Conservation (phyloP, 1,140 invertebrate genomes). For the Cherax quadricarinatus region DNA sequence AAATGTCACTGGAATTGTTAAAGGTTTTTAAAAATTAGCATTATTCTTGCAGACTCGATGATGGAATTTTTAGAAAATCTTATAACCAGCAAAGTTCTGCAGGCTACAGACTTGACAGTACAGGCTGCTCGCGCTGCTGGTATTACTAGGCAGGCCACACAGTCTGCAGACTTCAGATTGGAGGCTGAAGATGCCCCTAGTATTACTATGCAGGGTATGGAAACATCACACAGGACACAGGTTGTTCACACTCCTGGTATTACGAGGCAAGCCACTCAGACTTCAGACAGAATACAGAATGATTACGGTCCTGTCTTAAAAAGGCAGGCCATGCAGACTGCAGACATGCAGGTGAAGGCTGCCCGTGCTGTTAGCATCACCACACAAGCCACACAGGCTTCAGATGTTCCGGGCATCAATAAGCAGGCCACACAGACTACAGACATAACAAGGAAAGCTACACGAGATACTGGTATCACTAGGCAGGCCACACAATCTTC, state of each 20-base stretch:
- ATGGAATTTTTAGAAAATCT: conserved; percentile 20
- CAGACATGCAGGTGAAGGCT: no score
- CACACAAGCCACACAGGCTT: no score
- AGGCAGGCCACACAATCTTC: not conserved
- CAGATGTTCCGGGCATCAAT: no score
- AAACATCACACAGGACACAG: not conserved
- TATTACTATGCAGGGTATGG: not conserved
- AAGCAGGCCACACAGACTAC: not conserved
- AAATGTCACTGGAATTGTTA: no score
- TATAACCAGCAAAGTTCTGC: not conserved
- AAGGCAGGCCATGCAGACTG: no score
- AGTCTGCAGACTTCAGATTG: no score
- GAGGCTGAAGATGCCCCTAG: not conserved
- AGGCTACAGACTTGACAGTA: not conserved
- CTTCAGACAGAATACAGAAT: no score
- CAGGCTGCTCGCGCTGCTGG: conserved; percentile 12
- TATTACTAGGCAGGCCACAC: not conserved
- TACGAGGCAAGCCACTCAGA: not conserved
- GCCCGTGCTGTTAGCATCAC: no score
- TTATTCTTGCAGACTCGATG: not conserved
- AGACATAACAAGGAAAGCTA: no score
- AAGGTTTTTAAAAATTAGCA: no score
- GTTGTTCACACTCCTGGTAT: no score
- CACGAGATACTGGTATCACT: not conserved
- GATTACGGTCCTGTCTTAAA: no score